phyloP scores from a whole-genome alignment of 2,888 invertebrate genomes.

The Monoplex corrugatus region DNA sequence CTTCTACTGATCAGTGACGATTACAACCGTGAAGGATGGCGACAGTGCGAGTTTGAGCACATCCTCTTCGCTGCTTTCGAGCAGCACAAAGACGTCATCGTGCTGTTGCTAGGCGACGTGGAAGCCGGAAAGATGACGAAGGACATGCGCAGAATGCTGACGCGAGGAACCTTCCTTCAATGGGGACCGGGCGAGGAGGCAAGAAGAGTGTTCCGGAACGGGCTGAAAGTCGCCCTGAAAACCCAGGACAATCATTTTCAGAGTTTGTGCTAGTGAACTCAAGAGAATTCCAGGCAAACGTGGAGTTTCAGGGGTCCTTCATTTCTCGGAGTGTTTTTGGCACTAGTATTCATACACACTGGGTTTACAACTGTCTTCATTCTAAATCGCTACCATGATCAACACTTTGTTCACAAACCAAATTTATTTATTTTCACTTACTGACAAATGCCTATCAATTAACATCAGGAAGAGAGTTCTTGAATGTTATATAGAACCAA shows the following conservation, averaged over 20 bases:
- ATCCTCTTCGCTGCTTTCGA: conserved; percentile 47
- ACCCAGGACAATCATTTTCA: neutral
- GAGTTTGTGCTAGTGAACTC: conserved; percentile 17
- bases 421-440: neutral
- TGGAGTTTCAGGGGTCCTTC: too few species aligned
- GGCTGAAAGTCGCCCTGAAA: conserved; percentile 34
- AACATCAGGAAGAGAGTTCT: too few species aligned
- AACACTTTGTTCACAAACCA: neutral
- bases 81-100: conserved; percentile 44
- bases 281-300: too few species aligned
- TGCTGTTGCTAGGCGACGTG: conserved; percentile 42
- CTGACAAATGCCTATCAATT: too few species aligned
- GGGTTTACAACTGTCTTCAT: too few species aligned
- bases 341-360: too few species aligned
- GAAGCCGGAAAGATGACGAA: conserved; percentile 41
- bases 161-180: conserved; percentile 40
- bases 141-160: conserved; percentile 48
- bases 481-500: too few species aligned
- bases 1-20: conserved; percentile 41
- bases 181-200: conserved; percentile 35
- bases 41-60: conserved; percentile 45
- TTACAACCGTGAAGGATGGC: conserved; percentile 43
- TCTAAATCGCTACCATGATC: too few species aligned
- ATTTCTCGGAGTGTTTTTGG: neutral
- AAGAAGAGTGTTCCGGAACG: conserved; percentile 6